Evolutionary conservation across 2,797 vertebrate species (phyloP).

Genomic region (Tolypeutes matacus): DNA sequence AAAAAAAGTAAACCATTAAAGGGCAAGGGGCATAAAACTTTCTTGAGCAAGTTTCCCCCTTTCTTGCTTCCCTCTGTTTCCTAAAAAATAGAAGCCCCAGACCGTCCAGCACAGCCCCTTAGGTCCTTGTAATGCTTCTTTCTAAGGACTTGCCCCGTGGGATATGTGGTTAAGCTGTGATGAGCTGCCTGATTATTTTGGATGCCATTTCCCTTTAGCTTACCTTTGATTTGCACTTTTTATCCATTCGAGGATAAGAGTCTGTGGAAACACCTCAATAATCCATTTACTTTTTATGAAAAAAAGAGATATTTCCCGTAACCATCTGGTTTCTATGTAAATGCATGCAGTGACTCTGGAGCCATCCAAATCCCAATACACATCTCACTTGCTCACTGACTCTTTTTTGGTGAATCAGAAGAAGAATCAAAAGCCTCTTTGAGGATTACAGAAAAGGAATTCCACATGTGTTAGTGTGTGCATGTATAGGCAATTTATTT

Average conservation of each 20-base stretch:
- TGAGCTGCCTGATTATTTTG: constrained; percentile 59
- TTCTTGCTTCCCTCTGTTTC: background rate
- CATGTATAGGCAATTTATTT: constrained; percentile 86
- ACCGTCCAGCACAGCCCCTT: background rate
- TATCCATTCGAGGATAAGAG: constrained; percentile 74
- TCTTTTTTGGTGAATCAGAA: constrained; percentile 87
- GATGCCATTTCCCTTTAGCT: constrained; percentile 62
- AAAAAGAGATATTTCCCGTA: constrained; percentile 79
- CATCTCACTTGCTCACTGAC: constrained; percentile 87
- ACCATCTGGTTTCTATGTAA: constrained; percentile 90
- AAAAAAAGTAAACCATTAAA: constrained; percentile 77
- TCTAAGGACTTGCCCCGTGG: background rate
- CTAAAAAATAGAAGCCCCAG: background rate
- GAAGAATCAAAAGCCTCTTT: constrained; percentile 91
- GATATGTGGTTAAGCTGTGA: background rate
- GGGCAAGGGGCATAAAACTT: constrained; percentile 80
- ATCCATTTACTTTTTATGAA: constrained; percentile 70
- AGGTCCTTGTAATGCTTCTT: background rate
- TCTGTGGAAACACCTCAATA: constrained; percentile 82
- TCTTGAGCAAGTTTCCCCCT: constrained; percentile 70
- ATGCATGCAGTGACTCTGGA: constrained; percentile 86
- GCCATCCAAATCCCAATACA: constrained; percentile 88
- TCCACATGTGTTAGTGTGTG: constrained; percentile 91
- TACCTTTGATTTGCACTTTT: constrained; percentile 77
- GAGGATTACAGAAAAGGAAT: constrained; percentile 91